These are phyloP conservation scores for Loriculus beryllinus DNA, from an alignment of 2,797 vertebrate genomes.

Conservation along the genomic window DNA sequence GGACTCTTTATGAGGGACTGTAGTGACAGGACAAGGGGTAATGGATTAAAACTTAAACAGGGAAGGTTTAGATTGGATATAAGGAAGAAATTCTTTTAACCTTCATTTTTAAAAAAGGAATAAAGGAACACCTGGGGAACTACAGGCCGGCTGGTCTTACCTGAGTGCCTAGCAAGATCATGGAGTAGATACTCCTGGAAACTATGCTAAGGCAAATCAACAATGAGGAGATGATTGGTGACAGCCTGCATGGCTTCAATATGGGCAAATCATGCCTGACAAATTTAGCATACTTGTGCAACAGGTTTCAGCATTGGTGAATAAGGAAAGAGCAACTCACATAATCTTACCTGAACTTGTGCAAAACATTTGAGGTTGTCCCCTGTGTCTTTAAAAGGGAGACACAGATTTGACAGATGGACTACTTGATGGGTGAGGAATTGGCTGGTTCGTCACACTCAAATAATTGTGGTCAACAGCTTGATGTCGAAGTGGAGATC, in stretches of 20 bases:
- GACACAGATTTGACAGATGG: not conserved
- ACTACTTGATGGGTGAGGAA: not conserved
- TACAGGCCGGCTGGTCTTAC: not conserved
- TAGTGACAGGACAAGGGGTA: no score
- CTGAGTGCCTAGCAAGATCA: not conserved
- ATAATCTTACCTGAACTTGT: rapidly evolving
- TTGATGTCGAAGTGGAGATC: not conserved
- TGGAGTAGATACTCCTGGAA: not conserved
- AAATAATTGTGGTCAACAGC: not conserved
- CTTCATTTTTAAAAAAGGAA: rapidly evolving
- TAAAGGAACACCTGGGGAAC: not conserved
- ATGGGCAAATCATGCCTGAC: not conserved
- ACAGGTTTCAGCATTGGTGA: not conserved
- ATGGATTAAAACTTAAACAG: no score
- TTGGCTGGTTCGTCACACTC: not conserved
- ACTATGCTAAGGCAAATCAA: rapidly evolving
- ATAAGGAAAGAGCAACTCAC: not conserved
- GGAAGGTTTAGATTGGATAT: no score
- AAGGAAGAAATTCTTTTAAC: no score
- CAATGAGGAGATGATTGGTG: not conserved
- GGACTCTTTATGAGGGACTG: no score
- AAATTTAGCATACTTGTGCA: not conserved
- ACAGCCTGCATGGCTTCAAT: not conserved
- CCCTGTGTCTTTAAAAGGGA: not conserved
- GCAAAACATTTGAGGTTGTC: rapidly evolving